Percentiles rank a stretch among this genome's conserved stretches.
Evolutionary conservation across 37 sponge, comb jelly and placozoan genomes (phyloP).

Genomic region (Geodia barretti): DNA sequence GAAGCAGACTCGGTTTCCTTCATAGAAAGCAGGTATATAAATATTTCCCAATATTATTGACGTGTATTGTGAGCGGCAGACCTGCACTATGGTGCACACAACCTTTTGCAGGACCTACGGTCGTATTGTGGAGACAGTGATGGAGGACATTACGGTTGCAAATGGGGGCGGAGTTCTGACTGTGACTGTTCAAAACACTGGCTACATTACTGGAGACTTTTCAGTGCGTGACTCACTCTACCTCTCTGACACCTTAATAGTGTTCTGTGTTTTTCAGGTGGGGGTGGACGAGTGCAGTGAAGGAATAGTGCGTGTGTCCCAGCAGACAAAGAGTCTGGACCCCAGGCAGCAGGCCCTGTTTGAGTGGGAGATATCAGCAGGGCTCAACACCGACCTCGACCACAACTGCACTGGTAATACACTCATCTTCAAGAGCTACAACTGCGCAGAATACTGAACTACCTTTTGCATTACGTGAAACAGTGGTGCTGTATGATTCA

Average conservation of each 20-base stretch:
- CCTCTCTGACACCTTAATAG: neutral
- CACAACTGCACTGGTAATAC: conserved; percentile 79
- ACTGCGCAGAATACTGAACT: neutral
- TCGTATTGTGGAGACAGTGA: conserved; percentile 73
- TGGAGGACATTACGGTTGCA: conserved; percentile 79
- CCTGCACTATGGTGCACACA: neutral
- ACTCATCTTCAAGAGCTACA: no score
- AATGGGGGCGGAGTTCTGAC: conserved; percentile 54
- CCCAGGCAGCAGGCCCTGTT: conserved; percentile 58
- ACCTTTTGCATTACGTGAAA: neutral
- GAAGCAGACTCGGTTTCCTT: conserved; percentile 71
- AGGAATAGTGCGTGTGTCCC: conserved; percentile 74
- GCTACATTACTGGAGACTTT: conserved; percentile 66
- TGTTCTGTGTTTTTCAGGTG: conserved; percentile 28
- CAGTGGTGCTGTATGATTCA: conserved; percentile 60
- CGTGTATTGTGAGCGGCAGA: neutral
- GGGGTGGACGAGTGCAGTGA: conserved; percentile 66
- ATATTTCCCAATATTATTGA: neutral
- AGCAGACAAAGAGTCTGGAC: conserved; percentile 44
- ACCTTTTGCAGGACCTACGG: conserved; percentile 62
- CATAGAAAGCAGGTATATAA: conserved; percentile 62
- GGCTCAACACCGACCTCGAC: conserved; percentile 57
- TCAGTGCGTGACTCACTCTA: conserved; percentile 29
- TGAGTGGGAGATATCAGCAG: conserved; percentile 60
- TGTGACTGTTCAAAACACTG: conserved; percentile 78